Percentiles rank a stretch among this genome's conserved stretches.
phyloP scores from a whole-genome alignment of 1,140 invertebrate species.

The Pachypeltis micranthus region DNA sequence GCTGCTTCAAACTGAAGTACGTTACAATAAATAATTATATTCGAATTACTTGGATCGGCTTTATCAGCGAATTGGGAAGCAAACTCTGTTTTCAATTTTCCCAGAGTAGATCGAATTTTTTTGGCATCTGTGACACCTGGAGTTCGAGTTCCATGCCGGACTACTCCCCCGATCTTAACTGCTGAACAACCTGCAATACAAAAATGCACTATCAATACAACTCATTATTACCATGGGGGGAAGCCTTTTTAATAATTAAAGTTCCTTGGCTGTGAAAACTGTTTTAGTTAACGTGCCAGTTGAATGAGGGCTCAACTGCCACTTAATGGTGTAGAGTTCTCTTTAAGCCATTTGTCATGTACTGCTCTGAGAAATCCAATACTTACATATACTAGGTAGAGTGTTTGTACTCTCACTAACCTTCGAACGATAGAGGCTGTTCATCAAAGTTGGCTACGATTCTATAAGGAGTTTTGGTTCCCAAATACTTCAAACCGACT shows the following conservation, averaged over 20 bases:
- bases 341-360: too few species aligned
- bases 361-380: too few species aligned
- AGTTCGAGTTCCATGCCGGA: conserved; percentile 55
- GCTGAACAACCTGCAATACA: conserved; percentile 44
- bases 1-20: too few species aligned
- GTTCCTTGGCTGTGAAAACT: not conserved
- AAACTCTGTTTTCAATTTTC: not conserved
- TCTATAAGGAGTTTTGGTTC: conserved; percentile 49
- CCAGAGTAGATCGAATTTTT: conserved; percentile 32
- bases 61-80: conserved; percentile 14
- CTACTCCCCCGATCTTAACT: conserved; percentile 49
- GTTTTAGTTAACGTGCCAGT: too few species aligned
- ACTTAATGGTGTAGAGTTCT: too few species aligned
- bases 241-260: conserved; percentile 11
- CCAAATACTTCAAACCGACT: conserved; percentile 29
- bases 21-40: too few species aligned
- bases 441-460: conserved; percentile 46
- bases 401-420: too few species aligned
- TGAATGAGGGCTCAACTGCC: too few species aligned
- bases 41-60: too few species aligned
- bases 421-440: conserved; percentile 38
- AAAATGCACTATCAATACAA: too few species aligned
- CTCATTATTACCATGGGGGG: too few species aligned
- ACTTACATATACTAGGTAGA: too few species aligned
- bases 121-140: conserved; percentile 42